Base-by-base conservation (phyloP, 2,113 vertebrate genomes). In the Sorex araneus region DNA sequence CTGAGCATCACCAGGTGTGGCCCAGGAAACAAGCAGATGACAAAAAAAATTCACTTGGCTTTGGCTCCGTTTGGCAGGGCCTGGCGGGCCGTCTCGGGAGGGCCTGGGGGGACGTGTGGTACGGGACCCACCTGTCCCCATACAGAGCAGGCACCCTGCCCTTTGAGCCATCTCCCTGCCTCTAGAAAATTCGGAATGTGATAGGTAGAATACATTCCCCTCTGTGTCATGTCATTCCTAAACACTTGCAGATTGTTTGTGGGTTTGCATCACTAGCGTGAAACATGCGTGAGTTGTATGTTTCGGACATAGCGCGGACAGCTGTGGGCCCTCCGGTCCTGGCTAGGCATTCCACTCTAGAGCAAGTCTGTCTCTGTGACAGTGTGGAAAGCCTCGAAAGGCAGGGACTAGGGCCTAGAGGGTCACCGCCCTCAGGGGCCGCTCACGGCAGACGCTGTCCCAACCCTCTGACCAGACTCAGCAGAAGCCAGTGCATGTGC, bases 271-370 rank as follows among this genome's bases (percentile, higher is more conserved):
- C 8, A 16, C 54, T 81, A 40, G 40, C 40, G 34, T 34, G 34
- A 0, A 11, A 11, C 7, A 1, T 12, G 2, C 18, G 21, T 7
- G 4, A 32, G 9, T 64, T 54, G 25, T 2, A 0, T 21, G 36
- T 7, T 0, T 15, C 5, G 1, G 57, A 28, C 13, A 5, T 3
- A 13, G 27, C 16, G 0, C 0, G 6, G 27, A 78, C 13, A 4
- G 1, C 25, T 23, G 19, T 60, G 57, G 21, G 57, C 15, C 8
- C 12, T 19, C 1, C 50, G 36, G n/a, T 34, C 27, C 57, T n/a
- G 11, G 34, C 40, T 13, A 23, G 57, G 23, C 21, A 19, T 23
- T 60, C 57, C 21, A 23, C 43, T 19, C 19, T 4, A 7, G 10
- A 28, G n/a, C 30, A 47, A 47, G 45, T 47, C 45, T 34, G 63